Evolutionary conservation across 2,888 invertebrate genomes (phyloP).

Genomic region (Erebia ligea): DNA sequence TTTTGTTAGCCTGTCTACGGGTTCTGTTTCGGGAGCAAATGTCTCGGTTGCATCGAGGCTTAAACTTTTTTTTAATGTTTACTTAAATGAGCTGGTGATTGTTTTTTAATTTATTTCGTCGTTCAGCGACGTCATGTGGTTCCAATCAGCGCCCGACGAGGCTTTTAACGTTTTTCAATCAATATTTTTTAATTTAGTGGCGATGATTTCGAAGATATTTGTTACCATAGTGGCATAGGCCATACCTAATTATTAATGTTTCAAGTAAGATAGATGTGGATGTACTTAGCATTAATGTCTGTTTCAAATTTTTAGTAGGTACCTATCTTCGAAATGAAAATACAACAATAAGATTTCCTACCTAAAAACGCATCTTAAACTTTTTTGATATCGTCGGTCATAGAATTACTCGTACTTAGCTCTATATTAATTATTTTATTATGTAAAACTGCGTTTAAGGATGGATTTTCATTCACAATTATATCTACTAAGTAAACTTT

Average conservation of each 20-base stretch:
- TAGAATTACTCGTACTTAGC: too few species aligned
- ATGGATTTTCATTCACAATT: background rate
- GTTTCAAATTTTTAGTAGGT: background rate
- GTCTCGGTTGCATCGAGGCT: constrained; percentile 69
- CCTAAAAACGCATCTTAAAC: too few species aligned
- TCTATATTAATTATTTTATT: too few species aligned
- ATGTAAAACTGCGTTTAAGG: background rate
- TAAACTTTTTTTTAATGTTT: constrained; percentile 75
- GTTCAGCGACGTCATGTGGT: constrained; percentile 77
- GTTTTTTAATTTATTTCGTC: constrained; percentile 81
- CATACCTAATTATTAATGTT: constrained; percentile 8
- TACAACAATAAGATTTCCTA: background rate
- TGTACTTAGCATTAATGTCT: background rate
- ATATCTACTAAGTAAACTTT: background rate
- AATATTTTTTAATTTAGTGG: constrained; percentile 50
- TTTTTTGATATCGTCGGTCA: too few species aligned
- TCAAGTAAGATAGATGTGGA: background rate
- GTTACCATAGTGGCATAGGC: background rate
- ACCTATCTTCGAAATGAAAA: background rate
- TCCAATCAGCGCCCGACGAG: constrained; percentile 72
- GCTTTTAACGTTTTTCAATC: constrained; percentile 71
- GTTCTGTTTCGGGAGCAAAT: constrained; percentile 73
- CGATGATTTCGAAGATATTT: constrained; percentile 24
- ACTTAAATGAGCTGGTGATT: constrained; percentile 81
- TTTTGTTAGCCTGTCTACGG: constrained; percentile 38